Base-by-base conservation (phyloP, 2,113 vertebrate genomes). In the Todiramphus chloris region DNA sequence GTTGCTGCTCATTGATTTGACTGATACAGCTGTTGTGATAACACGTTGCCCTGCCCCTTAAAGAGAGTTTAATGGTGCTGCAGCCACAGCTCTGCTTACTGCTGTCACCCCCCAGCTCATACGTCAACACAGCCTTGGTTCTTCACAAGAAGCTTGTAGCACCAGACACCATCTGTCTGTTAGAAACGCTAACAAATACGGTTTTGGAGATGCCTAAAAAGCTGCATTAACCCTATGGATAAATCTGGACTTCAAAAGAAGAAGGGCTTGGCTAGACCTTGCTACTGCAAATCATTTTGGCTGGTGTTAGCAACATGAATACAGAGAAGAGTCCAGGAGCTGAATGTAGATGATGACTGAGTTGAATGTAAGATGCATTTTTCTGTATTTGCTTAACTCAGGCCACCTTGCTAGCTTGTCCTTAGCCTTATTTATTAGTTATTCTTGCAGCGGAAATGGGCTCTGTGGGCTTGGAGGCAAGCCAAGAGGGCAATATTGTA, bases 371-470 rank as follows among this genome's bases (percentile, higher is more conserved):
- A 81, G 59, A 25, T 41, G 6, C 28, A 2, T 87, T 94, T 91
- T 87, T 66, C 51, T 53, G 9, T 53, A 2, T 70, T 94, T 78
- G 24, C 44, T 76, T 79, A 72, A 23, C 31, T 87, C 48, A 21
- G 83, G 60, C n/a, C 8, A 48, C 83, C 77, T 87, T 84, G 78
- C 35, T 87, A 56, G 48, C 63, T 91, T 89, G 53, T 87, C 41
- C 81, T 82, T 69, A 70, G 18, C 64, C 94, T 94, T 93, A 91
- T 89, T 87, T 97, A 87, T 94, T 91, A 75, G 60, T 87, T 94
- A 60, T 87, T 92, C 60, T 89, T 87, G 64, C 66, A 53, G 46
- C 79, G 60, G 48, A 51, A 89, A 66, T 4, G 13, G 51, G 46
- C 83, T 78, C 68, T 75, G 14, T 68, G 80, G 76, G 62, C 60